A percentile compares a stretch with the other conserved stretches of the same genome.
phyloP scores from a whole-genome alignment of 2,888 invertebrate genomes.

The Arenicola marina region DNA sequence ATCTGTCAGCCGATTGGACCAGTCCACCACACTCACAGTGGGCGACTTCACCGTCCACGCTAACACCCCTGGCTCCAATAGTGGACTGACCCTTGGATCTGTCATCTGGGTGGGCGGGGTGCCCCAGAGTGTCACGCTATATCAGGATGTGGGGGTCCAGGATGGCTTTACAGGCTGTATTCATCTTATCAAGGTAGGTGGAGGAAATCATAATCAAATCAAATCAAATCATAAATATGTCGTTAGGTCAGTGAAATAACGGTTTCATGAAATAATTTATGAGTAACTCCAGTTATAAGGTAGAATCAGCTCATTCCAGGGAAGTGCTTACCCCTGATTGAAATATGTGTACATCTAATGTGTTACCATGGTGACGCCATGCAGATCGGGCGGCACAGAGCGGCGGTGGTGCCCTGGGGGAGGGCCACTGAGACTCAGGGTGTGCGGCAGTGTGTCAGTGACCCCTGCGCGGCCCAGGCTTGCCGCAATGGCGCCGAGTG shows the following conservation, averaged over 20 bases:
- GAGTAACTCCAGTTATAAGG: too few species aligned
- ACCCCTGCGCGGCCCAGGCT: neutral
- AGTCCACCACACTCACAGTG: neutral
- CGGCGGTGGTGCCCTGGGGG: neutral
- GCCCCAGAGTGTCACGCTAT: neutral
- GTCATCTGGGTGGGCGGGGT: conserved; percentile 9
- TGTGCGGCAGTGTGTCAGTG: neutral
- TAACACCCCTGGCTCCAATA: neutral
- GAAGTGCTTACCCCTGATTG: too few species aligned
- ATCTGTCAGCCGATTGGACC: neutral
- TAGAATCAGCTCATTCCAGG: too few species aligned
- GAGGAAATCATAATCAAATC: too few species aligned
- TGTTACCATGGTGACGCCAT: too few species aligned
- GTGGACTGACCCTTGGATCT: neutral
- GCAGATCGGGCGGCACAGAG: neutral
- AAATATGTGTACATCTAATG: too few species aligned
- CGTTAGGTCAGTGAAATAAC: too few species aligned
- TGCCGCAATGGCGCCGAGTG: neutral
- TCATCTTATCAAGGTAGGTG: conserved; percentile 9
- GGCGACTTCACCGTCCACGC: neutral
- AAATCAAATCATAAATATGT: too few species aligned
- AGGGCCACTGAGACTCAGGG: neutral
- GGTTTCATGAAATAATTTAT: too few species aligned
- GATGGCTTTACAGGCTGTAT: conserved; percentile 9
- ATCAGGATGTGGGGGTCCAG: neutral